Base-by-base conservation (phyloP, 92 coral and sea anemone species). In the Siderastrea radians region DNA sequence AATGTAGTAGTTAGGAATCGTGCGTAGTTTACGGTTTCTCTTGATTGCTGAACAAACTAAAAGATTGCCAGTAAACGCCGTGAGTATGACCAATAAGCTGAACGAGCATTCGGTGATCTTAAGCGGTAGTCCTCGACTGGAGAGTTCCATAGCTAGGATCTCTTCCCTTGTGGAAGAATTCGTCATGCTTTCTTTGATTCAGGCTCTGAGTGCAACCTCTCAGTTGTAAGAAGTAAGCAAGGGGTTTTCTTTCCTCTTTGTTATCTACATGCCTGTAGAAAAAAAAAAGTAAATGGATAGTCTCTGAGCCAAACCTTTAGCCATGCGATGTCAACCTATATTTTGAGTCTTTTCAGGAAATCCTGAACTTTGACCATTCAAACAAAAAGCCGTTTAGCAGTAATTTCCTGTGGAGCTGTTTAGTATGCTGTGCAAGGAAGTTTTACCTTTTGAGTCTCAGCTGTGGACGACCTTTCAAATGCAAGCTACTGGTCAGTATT, bases 171-270 rank as follows among this genome's bases (percentile, higher is more conserved):
- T 9, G 49, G 84, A 59, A 58, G 43, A 63, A 19, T 79, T 79
- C 60, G 7, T 64, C 9, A 17, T 79, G n/a, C 0, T 79, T 17
- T 19, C 15, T 2, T 26, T 38, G 6, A 44, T 26, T 26, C 38
- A 26, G 38, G 38, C 38, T 26, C 38, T 26, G 38, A 54, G 15
- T 53, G 51, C 9, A 26, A 1, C 2, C 55, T 71, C 9, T 7
- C 65, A 95, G 99, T 93, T 96, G 68, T 98, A 96, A 19, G 1
- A 0, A 65, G 47, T 4, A 19, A 26, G 38, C 38, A 26, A 26
- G 38, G 38, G 38, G 38, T 26, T 19, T 65, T 65, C 47, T 65
- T 65, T 65, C 17, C 2, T 3, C 66, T 61, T 61, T 61, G 66
- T 61, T 14, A 14, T 6, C 7, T 53, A 5, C 19, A 61, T 61